Base-by-base conservation (phyloP, 2,797 vertebrate species). In the Malurus splendens region DNA sequence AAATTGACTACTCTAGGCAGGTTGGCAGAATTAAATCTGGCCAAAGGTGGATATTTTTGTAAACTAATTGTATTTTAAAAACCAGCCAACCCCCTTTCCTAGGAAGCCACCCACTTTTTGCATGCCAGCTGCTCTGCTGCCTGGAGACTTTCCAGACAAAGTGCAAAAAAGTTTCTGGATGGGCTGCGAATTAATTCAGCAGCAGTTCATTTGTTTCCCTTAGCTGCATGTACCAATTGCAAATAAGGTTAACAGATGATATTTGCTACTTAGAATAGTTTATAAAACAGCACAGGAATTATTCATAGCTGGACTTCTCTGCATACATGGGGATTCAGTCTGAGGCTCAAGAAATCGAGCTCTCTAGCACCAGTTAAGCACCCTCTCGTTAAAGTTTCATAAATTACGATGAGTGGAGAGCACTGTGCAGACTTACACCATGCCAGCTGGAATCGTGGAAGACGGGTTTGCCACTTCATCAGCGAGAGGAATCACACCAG, bases 61-160 rank as follows among this genome's bases (percentile, higher is more conserved):
- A 73, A 89, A 87, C 11, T 70, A 70, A 73, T 79, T 51, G 47
- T 38, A 54, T 88, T 89, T 1, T 47, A 82, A 67, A 83, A 44
- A 44, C 10, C 44, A 45, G 15, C 66, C 82, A 82, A 41, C 2
- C 38, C 20, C 10, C 27, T 84, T 91, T 84, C 67, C 47, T 68
- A 80, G 83, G 93, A 93, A 94, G 81, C 94, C 93, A 87, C 90
- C 85, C 88, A 77, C 80, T 93, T 95, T 92, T 94, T 93, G 89
- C 94, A 88, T 90, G 86, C 91, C 95, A 96, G 93, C 90, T 95
- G 94, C 92, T 93, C 87, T 28, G n/a, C 90, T 93, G 82, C 79
- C 93, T 96, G 96, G 96, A 94, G 87, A 72, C n/a, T 48, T 84
- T 95, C 95, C 95, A 96, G 93, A 90, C 92, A 86, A 89, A 90